phyloP scores from a whole-genome alignment of 2,888 invertebrate genomes.

The Nephrotoma flavescens region DNA sequence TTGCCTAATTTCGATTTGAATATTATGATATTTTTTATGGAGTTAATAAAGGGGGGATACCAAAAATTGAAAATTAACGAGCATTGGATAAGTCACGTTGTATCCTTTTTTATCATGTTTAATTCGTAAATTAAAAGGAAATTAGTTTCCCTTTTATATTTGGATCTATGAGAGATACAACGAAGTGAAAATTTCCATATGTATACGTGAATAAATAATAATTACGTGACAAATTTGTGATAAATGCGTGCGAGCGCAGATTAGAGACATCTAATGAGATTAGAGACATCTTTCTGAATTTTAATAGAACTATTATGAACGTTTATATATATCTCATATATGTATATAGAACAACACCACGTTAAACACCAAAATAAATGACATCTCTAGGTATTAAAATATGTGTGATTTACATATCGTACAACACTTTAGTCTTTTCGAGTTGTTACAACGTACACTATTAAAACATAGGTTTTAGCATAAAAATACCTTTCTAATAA shows the following conservation, averaged over 20 bases:
- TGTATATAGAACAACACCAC: no score
- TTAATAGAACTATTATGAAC: background rate
- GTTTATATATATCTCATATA: background rate
- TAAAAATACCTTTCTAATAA: background rate
- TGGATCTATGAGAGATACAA: background rate
- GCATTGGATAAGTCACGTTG: background rate
- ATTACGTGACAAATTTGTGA: background rate
- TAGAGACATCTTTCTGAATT: background rate
- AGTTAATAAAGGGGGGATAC: background rate
- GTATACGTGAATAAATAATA: background rate
- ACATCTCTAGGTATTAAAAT: no score
- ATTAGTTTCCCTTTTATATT: background rate
- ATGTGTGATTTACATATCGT: background rate
- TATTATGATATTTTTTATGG: background rate
- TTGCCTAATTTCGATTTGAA: background rate
- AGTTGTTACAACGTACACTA: background rate
- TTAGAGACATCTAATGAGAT: background rate
- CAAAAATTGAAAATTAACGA: background rate
- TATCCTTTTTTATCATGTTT: background rate
- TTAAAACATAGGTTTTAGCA: background rate
- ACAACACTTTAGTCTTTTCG: background rate
- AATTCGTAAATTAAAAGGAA: background rate
- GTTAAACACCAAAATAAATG: no score
- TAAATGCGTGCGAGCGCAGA: background rate
- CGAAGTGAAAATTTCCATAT: background rate